Evolutionary conservation across 2,888 invertebrate species (phyloP), one percentile per base, ranked within the genome.

Genomic region (Trichopoda pennipes): DNA sequence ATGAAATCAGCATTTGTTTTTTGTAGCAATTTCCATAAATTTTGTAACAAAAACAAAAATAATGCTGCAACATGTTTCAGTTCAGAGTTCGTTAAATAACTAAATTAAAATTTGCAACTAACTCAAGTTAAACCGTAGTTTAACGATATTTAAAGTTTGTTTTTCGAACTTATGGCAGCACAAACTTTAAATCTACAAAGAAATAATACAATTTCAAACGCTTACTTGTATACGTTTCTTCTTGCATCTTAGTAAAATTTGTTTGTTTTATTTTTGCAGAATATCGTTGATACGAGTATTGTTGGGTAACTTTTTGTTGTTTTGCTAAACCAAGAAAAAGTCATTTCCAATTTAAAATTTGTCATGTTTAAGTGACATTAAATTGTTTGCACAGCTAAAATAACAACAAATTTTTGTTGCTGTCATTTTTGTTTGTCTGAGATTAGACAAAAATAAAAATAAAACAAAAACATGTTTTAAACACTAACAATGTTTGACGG

Each of bases 351-450:
- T 84, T 81, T 74, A 64, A 73, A 81, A 79, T 81, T 76, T 84
- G 80, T 81, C 75, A 79, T 81, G 81, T 84, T 79, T 64, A 84
- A 79, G 76, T 81, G 81, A 81, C 72, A 79, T 69, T 81, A 84
- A 84, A 81, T 78, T 78, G 80, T 73, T 77, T 76, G 75, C 75
- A 82, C 82, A 82, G 68, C 66, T 56, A 76, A 28, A 73, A 60
- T 51, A 61, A 58, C 53, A 78, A 72, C 47, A 70, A 49, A 66
- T 78, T 82, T 66, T 75, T 75, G 64, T 66, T 64, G 63, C 60
- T 55, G 35, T 47, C 60, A 55, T 32, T 53, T 19, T 42, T 23
- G 6, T 64, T 73, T 61, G 47, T 28, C 53, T 61, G 53, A 61
- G 55, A 73, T 79, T 60, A 51, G 47, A 64, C 42, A 66, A 64